These are phyloP conservation scores for Excalfactoria chinensis DNA, from an alignment of 2,113 vertebrate species.

Conservation along the genomic window DNA sequence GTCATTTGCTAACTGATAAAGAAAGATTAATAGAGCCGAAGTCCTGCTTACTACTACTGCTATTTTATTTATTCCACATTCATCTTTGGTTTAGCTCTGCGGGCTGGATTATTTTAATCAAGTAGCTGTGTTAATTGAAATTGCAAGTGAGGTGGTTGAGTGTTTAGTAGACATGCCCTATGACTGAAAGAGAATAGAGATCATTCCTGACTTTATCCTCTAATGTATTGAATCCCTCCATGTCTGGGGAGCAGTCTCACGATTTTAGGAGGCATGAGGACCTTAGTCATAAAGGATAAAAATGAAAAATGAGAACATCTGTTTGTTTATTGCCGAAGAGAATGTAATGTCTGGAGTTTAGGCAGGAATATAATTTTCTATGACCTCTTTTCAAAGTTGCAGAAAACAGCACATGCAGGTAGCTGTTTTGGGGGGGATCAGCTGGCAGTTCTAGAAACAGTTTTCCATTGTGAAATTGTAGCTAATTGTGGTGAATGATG, in stretches of 20 bases:
- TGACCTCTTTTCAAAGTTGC: not conserved
- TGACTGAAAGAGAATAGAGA: not conserved
- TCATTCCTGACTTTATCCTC: not conserved
- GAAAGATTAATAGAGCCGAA: not conserved
- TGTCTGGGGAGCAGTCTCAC: not conserved
- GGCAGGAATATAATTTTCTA: not conserved
- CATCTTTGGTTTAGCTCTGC: not conserved
- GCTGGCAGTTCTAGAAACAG: not conserved
- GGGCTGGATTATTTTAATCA: not conserved
- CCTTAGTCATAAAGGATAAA: not conserved
- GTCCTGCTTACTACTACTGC: not conserved
- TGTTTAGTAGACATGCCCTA: not conserved
- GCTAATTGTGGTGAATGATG: not conserved
- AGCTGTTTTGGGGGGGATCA: not conserved
- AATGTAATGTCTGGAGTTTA: not conserved
- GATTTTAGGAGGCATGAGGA: not conserved
- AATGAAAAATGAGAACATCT: not conserved
- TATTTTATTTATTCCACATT: not conserved
- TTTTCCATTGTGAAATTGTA: conserved; percentile 3
- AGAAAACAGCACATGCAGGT: not conserved
- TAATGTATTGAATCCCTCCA: not conserved
- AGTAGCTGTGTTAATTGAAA: not conserved
- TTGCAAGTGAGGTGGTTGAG: not conserved
- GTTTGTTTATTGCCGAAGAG: not conserved
- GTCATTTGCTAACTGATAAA: not conserved